phyloP scores from a whole-genome alignment of 2,888 invertebrate genomes.

The Halictus ligatus region DNA sequence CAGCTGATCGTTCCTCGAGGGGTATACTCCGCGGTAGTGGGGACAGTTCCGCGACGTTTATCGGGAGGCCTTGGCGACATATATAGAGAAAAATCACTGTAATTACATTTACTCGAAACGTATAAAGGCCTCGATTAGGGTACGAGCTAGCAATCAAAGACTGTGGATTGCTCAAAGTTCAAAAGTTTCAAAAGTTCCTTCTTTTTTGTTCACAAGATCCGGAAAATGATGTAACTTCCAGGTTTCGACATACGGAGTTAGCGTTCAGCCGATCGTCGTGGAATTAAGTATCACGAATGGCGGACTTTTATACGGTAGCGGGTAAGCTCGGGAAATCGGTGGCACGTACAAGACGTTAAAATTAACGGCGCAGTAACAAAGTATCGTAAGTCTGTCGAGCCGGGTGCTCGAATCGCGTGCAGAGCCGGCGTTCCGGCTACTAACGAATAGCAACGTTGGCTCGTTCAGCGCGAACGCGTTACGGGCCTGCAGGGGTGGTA shows the following conservation, averaged over 20 bases:
- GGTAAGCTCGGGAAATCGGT: slow-evolving; percentile 79
- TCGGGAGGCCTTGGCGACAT: no score
- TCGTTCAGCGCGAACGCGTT: slow-evolving; percentile 73
- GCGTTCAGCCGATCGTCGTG: not conserved
- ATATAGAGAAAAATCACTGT: no score
- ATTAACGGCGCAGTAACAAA: slow-evolving; percentile 83
- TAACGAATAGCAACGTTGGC: slow-evolving; percentile 68
- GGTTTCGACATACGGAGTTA: not conserved
- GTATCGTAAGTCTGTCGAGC: slow-evolving; percentile 77
- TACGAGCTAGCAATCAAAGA: not conserved
- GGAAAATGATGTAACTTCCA: not conserved
- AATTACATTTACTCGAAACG: no score
- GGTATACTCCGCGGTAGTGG: no score
- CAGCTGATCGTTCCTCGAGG: no score
- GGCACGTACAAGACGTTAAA: slow-evolving; percentile 83
- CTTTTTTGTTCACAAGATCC: not conserved
- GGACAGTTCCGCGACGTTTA: no score
- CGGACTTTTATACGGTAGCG: not conserved
- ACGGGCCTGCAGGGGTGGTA: slow-evolving; percentile 76
- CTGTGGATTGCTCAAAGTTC: not conserved
- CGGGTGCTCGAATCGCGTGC: slow-evolving; percentile 70
- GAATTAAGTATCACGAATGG: slow-evolving; percentile 5
- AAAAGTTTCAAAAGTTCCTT: fast-evolving
- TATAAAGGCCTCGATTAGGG: no score
- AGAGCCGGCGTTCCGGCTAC: slow-evolving; percentile 68